Conservation (phyloP, 2,113 vertebrate species). For the Ceyx cyanopectus region DNA sequence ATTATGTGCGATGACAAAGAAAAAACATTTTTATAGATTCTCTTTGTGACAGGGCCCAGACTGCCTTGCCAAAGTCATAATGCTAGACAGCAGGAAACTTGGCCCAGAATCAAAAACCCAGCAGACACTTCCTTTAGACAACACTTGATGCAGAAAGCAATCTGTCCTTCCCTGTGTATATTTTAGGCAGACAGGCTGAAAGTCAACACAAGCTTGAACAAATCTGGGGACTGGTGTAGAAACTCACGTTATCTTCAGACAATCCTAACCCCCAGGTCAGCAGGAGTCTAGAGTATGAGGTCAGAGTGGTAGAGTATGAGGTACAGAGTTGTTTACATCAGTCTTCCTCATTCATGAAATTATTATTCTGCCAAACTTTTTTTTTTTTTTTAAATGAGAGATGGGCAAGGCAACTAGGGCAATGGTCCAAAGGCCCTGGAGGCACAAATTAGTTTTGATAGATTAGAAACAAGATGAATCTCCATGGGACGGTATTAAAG, state of each 20-base stretch:
- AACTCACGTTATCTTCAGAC: constrained; percentile 65
- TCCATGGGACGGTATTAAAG: constrained; percentile 31
- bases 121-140: constrained; percentile 68
- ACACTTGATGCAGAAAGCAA: constrained; percentile 28
- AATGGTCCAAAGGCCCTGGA: constrained; percentile 4
- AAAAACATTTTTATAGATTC: constrained; percentile 57
- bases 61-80: constrained; percentile 63
- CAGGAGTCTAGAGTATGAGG: constrained; percentile 53
- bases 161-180: constrained; percentile 55
- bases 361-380: constrained; percentile 29
- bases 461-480: constrained; percentile 59
- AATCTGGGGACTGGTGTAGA: constrained; percentile 13
- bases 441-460: constrained; percentile 56
- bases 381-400: not conserved
- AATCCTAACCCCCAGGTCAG: constrained; percentile 29
- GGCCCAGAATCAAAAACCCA: constrained; percentile 50
- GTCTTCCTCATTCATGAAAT: constrained; percentile 61
- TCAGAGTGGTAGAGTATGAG: constrained; percentile 28
- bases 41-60: constrained; percentile 55
- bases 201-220: constrained; percentile 48
- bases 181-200: constrained; percentile 60
- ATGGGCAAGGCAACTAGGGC: constrained; percentile 47
- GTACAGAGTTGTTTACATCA: constrained; percentile 16
- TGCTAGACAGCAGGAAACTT: constrained; percentile 67
- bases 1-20: constrained; percentile 65